Base-by-base conservation (phyloP, 2,113 vertebrate species). In the Colossoma macropomum region DNA sequence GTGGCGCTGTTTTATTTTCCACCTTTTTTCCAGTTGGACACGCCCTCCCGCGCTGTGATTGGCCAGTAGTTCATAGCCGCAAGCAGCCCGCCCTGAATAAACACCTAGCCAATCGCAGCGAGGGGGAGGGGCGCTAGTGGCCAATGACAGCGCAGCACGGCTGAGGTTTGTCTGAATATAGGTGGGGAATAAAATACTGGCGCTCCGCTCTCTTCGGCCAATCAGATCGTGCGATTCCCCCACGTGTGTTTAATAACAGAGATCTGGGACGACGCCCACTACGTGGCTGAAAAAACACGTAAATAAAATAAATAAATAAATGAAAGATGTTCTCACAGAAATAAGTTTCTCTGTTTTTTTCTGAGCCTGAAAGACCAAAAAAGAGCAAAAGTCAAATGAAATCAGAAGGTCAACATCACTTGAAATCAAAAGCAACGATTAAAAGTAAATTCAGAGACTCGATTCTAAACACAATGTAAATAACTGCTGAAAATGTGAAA, bases 201-300 rank as follows among this genome's bases (percentile, higher is more conserved):
- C 10, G 41, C 41, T 45, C 41, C 78, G 85, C 75, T 80, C 63
- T 68, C 83, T 74, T 88, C 87, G 89, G 88, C 93, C 92, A 94
- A 94, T 94, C 92, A 92, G 87, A 93, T 50, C 48, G 65, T 0
- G 72, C 70, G 27, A 52, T 75, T 77, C 75, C 75, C 70, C 54
- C 69, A 62, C 45, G 54, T 41, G 68, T 60, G 75, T 75, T 78
- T 73, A 68, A 81, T 77, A 72, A 69, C 73, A 75, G 34, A 65
- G 78, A 56, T 68, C 54, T 19, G 59, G 34, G 38, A 38, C 38
- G 21, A 34, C 59, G n/a, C 75, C 75, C 32, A 34, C 16, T 76
- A 17, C 3, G 41, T 45, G 13, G 1, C 15, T 17, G 2, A 17
- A 17, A 27, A 13, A n/a, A 65, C 30, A 63, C 27, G 28, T 28